Percentiles rank a stretch among this genome's conserved stretches.
phyloP scores from a whole-genome alignment of 2,888 invertebrate species.

The Agrotis clavis region DNA sequence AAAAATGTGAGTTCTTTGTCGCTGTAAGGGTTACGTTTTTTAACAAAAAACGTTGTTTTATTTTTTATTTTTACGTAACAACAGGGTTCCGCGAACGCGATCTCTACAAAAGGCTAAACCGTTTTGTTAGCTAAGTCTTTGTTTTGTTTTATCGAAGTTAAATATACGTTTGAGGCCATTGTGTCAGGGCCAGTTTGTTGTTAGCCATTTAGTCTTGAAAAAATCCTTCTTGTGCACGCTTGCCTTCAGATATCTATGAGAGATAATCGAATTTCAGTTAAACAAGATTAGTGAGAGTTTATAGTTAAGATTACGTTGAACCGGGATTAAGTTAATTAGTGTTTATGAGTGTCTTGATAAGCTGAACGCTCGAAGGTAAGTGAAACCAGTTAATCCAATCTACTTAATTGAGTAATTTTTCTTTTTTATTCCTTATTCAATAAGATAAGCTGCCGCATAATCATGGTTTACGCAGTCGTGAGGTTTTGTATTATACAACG shows the following conservation, averaged over 20 bases:
- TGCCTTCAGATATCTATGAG: conserved; percentile 71
- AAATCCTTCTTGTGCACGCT: conserved; percentile 87
- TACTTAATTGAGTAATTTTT: background rate
- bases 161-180: conserved; percentile 89
- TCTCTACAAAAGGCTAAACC: conserved; percentile 83
- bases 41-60: conserved; percentile 76
- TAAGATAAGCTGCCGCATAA: background rate
- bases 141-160: conserved; percentile 88
- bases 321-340: conserved; percentile 32
- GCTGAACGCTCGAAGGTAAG: conserved; percentile 44
- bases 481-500: too few species aligned
- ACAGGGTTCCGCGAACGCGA: conserved; percentile 88
- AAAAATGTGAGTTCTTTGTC: conserved; percentile 79
- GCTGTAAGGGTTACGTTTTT: conserved; percentile 86
- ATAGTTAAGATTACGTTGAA: conserved; percentile 20
- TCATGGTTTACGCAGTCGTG: background rate
- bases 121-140: conserved; percentile 85
- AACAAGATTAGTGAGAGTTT: conserved; percentile 41
- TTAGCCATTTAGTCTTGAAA: conserved; percentile 88
- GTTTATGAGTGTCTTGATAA: conserved; percentile 44
- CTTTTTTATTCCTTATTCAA: background rate
- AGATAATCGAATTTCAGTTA: conserved; percentile 45
- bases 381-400: background rate
- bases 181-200: conserved; percentile 83
- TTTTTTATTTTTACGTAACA: conserved; percentile 72